Percentiles rank a stretch among this genome's conserved stretches.
Conservation (phyloP, 2,888 invertebrate genomes). For the Blastobasis adustella region DNA sequence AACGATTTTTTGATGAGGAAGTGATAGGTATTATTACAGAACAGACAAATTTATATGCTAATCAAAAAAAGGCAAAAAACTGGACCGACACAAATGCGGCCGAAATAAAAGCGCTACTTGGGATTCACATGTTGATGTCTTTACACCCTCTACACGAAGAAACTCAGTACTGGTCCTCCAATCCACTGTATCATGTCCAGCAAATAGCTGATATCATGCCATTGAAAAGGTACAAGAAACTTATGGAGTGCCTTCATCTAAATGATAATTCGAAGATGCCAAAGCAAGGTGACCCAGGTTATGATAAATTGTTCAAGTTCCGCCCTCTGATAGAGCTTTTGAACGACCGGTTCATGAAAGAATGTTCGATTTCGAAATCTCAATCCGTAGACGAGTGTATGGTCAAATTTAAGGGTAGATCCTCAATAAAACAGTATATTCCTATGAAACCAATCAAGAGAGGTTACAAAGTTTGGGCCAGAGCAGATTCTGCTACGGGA, state of each 20-base stretch:
- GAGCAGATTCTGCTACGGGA: slow-evolving; percentile 5
- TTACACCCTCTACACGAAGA: slow-evolving; percentile 15
- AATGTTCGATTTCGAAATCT: slow-evolving; percentile 13
- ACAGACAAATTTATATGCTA: slow-evolving; percentile 4
- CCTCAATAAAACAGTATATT: slow-evolving; percentile 11
- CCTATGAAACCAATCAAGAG: slow-evolving; percentile 15
- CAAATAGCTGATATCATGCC: slow-evolving; percentile 18
- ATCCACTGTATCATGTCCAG: slow-evolving; percentile 13
- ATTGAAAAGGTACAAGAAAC: slow-evolving; percentile 16
- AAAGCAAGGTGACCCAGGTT: slow-evolving; percentile 3
- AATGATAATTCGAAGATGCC: slow-evolving; percentile 14
- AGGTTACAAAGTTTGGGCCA: slow-evolving; percentile 14
- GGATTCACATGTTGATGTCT: slow-evolving; percentile 18
- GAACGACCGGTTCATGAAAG: slow-evolving; percentile 10
- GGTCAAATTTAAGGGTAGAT: slow-evolving; percentile 18
- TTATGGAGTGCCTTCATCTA: slow-evolving; percentile 10
- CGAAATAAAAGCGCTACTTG: slow-evolving; percentile 19
- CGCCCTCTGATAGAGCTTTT: slow-evolving; percentile 9
- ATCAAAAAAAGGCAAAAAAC: slow-evolving; percentile 12
- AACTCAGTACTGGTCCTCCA: slow-evolving; percentile 19
- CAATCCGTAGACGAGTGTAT: slow-evolving; percentile 19
- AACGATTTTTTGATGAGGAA: slow-evolving; percentile 1
- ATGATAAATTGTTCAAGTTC: slow-evolving; percentile 17
- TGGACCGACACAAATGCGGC: slow-evolving; percentile 10
- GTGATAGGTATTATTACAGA: neutral